Evolutionary conservation across 2,888 invertebrate genomes (phyloP).

Genomic region (Scotopteryx bipunctaria): DNA sequence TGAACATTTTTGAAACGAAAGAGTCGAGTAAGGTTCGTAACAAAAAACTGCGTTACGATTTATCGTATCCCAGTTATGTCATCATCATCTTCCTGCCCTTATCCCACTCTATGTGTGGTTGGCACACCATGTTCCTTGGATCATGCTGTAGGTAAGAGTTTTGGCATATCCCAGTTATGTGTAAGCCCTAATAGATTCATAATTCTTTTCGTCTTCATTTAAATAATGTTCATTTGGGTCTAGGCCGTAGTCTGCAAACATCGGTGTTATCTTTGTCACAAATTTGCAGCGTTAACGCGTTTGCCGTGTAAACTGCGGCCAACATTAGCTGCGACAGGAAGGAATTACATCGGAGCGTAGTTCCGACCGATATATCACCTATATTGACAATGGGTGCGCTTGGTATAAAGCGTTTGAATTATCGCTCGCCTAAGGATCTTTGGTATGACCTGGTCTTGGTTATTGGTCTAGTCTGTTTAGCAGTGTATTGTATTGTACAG

Average conservation of each 20-base stretch:
- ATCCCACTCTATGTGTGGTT: too few relatives aligned
- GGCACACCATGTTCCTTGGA: too few relatives aligned
- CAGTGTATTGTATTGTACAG: background rate
- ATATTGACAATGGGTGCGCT: slow-evolving; percentile 34
- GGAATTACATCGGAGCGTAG: slow-evolving; percentile 44
- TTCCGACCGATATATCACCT: slow-evolving; percentile 49
- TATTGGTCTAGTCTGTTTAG: background rate
- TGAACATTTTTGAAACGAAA: too few relatives aligned
- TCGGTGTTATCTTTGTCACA: slow-evolving; percentile 39
- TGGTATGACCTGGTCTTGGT: slow-evolving; percentile 4
- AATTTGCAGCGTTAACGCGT: slow-evolving; percentile 53
- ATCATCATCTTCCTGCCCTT: too few relatives aligned
- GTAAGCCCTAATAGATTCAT: too few relatives aligned
- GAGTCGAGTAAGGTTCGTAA: too few relatives aligned
- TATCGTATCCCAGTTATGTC: too few relatives aligned
- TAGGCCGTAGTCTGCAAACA: slow-evolving; percentile 9
- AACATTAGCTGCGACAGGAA: slow-evolving; percentile 43
- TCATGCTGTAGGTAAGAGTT: too few relatives aligned
- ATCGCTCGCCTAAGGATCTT: slow-evolving; percentile 17
- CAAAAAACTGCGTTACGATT: too few relatives aligned
- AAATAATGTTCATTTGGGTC: background rate
- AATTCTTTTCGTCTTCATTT: too few relatives aligned
- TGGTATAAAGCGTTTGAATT: slow-evolving; percentile 19
- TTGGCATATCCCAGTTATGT: too few relatives aligned
- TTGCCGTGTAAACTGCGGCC: slow-evolving; percentile 50